Evolutionary conservation across 2,113 vertebrate genomes (phyloP).

Genomic region (Antechinus stuartii): DNA sequence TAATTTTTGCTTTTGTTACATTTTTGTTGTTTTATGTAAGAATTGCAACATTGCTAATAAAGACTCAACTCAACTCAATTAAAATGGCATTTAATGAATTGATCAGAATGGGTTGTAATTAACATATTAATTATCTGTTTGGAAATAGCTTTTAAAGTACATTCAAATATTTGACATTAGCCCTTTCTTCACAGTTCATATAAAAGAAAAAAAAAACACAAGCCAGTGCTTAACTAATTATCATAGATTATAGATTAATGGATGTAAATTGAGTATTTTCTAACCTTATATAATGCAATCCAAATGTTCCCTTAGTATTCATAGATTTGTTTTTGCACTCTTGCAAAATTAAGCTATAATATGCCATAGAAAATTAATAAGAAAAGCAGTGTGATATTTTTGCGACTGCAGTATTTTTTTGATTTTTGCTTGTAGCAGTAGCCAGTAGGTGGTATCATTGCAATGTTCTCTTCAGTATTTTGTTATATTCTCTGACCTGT

Average conservation of each 20-base stretch:
- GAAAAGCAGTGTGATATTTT: not conserved
- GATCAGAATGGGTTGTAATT: not conserved
- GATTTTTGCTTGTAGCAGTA: conserved; percentile 56
- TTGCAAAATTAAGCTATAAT: not conserved
- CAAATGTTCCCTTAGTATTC: not conserved
- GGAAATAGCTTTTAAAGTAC: not conserved
- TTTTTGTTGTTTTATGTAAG: not conserved
- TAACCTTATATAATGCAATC: not conserved
- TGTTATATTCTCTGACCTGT: not conserved
- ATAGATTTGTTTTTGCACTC: not conserved
- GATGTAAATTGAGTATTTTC: conserved; percentile 17
- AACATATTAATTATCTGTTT: not conserved
- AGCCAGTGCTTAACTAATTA: not conserved
- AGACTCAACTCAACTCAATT: not conserved
- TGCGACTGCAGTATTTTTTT: not conserved
- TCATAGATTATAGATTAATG: conserved; percentile 8
- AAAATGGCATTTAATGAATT: not conserved
- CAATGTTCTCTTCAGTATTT: conserved; percentile 45
- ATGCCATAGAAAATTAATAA: not conserved
- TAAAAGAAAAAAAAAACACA: not conserved
- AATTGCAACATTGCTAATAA: not conserved
- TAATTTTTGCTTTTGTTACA: not conserved
- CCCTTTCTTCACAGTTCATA: not conserved
- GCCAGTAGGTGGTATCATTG: conserved; percentile 76
- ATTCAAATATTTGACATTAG: not conserved